phyloP scores from a whole-genome alignment of 2,797 vertebrate genomes.

The Uromys caudimaculatus region DNA sequence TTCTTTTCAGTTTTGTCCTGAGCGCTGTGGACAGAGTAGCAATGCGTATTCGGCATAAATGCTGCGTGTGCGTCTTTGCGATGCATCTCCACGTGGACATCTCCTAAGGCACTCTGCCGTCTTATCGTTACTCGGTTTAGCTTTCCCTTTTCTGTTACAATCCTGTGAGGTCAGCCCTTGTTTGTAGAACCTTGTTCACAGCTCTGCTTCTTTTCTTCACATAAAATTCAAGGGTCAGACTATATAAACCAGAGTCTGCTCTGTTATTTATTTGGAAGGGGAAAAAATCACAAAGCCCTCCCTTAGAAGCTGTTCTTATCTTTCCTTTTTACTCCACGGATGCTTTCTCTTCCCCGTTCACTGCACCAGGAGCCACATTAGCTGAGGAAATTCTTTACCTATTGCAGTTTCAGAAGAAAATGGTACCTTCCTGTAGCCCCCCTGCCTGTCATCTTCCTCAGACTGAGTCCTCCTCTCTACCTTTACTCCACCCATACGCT shows the following conservation, averaged over 20 bases:
- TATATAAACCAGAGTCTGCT: neutral
- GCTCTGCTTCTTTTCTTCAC: constrained; percentile 27
- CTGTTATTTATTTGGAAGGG: constrained; percentile 41
- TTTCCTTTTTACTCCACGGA: neutral
- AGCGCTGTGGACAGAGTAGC: neutral
- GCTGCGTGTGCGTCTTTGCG: neutral
- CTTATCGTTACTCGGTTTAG: neutral
- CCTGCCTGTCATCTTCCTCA: neutral
- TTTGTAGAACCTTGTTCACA: neutral
- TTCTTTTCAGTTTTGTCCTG: neutral
- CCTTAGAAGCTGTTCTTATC: neutral
- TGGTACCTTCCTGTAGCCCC: neutral
- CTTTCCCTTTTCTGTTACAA: constrained; percentile 3
- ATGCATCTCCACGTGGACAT: neutral
- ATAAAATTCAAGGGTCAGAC: neutral
- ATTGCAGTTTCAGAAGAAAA: neutral
- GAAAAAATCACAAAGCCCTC: neutral
- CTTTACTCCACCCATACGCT: neutral
- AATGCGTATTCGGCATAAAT: neutral
- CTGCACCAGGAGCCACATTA: neutral
- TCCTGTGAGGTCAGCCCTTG: neutral
- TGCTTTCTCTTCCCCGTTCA: neutral
- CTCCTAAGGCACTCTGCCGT: neutral
- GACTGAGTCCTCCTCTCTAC: neutral
- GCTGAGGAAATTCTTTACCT: neutral